Percentiles rank a stretch among this genome's conserved stretches.
phyloP scores from a whole-genome alignment of 2,113 vertebrate genomes.

The Rhinoderma darwinii region DNA sequence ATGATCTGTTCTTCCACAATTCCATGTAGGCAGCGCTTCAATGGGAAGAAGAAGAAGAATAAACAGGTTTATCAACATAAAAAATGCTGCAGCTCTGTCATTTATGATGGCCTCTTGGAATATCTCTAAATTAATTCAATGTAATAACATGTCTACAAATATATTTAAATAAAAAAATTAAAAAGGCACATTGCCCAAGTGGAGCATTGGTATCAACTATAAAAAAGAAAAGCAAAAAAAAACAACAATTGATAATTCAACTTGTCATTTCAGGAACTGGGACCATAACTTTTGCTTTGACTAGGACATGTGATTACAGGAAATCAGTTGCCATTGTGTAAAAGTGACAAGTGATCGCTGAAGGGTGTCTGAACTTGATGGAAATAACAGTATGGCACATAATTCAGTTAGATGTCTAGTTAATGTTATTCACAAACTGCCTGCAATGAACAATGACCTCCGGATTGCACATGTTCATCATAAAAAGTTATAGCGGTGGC shows the following conservation, averaged over 20 bases:
- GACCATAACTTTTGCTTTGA: not conserved
- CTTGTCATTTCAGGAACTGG: not conserved
- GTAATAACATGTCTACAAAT: not conserved
- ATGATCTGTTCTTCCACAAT: too few relatives aligned
- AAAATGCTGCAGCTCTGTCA: not conserved
- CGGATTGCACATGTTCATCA: not conserved
- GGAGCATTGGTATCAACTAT: not conserved
- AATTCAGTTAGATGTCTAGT: conserved; percentile 13
- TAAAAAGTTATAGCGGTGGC: not conserved
- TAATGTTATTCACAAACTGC: conserved; percentile 3
- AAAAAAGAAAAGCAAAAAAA: not conserved
- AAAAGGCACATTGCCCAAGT: too few relatives aligned
- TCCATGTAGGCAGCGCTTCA: too few relatives aligned
- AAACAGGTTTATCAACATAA: not conserved
- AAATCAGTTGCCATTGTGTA: conserved; percentile 30
- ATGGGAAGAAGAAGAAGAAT: too few relatives aligned
- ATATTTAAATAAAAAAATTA: not conserved
- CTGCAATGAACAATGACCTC: conserved; percentile 7
- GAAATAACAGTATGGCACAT: not conserved
- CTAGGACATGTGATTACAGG: not conserved
- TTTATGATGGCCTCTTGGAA: too few relatives aligned
- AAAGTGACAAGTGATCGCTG: not conserved
- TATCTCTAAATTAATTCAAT: not conserved
- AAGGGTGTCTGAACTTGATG: not conserved
- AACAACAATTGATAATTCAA: not conserved